Evolutionary conservation across 2,888 invertebrate species (phyloP).

Genomic region (Yponomeuta malinellus): DNA sequence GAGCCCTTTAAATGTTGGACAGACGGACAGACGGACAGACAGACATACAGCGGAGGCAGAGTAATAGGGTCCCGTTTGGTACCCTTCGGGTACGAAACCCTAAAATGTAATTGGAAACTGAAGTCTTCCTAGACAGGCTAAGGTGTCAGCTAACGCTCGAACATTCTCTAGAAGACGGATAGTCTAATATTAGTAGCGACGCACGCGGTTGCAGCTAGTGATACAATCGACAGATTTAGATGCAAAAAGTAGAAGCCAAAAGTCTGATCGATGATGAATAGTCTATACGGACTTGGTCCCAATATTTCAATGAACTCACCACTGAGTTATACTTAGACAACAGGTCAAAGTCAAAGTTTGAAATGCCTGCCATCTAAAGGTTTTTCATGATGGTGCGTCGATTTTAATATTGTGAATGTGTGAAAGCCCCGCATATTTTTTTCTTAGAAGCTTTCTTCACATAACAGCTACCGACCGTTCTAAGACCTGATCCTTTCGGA

Average conservation of each 20-base stretch:
- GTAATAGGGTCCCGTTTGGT: too few relatives aligned
- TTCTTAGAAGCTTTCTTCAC: too few relatives aligned
- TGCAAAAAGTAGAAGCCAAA: conserved; percentile 27
- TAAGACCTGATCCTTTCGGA: too few relatives aligned
- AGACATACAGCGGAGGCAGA: too few relatives aligned
- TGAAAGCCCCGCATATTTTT: too few relatives aligned
- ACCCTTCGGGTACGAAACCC: too few relatives aligned
- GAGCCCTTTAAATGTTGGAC: too few relatives aligned
- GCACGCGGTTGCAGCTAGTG: conserved; percentile 34
- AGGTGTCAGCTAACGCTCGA: conserved; percentile 16
- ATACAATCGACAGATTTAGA: conserved; percentile 51
- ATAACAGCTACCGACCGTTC: too few relatives aligned
- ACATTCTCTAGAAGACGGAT: conserved; percentile 26
- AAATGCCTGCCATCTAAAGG: too few relatives aligned
- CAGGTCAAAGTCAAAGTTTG: background rate
- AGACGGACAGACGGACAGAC: too few relatives aligned
- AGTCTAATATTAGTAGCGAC: conserved; percentile 35
- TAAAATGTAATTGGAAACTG: background rate
- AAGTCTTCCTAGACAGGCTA: background rate
- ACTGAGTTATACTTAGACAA: background rate
- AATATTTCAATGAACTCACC: conserved; percentile 3
- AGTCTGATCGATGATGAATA: conserved; percentile 26
- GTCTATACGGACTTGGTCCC: conserved; percentile 13
- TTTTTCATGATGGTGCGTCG: too few relatives aligned
- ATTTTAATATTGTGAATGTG: too few relatives aligned